These are phyloP conservation scores for Caenorhabditis japonica DNA, from an alignment of 2,888 invertebrate species.

Conservation along the genomic window DNA sequence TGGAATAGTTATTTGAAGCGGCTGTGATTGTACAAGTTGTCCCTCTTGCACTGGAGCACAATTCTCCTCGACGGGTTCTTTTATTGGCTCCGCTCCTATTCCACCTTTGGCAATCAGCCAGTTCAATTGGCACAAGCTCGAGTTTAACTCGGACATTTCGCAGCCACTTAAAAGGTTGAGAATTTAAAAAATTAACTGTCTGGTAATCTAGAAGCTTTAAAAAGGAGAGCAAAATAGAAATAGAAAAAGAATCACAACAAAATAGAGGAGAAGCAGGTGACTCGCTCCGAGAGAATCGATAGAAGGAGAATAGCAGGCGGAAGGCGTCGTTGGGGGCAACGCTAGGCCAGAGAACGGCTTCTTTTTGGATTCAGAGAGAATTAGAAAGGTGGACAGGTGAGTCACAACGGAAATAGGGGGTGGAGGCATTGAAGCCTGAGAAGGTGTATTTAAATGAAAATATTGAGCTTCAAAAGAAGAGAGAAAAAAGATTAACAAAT, in stretches of 20 bases:
- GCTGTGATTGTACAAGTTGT: too few relatives aligned
- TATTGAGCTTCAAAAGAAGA: too few relatives aligned
- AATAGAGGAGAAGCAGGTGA: constrained; percentile 36
- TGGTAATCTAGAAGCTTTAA: too few relatives aligned
- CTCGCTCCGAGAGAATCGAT: constrained; percentile 7
- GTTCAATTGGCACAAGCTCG: constrained; percentile 64
- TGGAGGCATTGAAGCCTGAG: too few relatives aligned
- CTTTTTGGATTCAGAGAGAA: constrained; percentile 2
- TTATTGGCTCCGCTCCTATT: not conserved
- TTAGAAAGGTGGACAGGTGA: constrained; percentile 9
- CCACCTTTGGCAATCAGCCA: constrained; percentile 64
- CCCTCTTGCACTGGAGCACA: not conserved
- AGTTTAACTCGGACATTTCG: constrained; percentile 55
- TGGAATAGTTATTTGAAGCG: too few relatives aligned
- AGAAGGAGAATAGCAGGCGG: constrained; percentile 6
- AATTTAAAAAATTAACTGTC: not conserved
- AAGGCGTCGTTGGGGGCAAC: constrained; percentile 29
- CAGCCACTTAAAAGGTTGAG: not conserved
- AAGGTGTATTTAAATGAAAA: too few relatives aligned
- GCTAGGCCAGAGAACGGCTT: constrained; percentile 32
- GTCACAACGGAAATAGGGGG: too few relatives aligned
- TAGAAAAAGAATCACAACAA: constrained; percentile 16
- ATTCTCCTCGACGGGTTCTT: not conserved
- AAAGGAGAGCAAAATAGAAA: constrained; percentile 1
- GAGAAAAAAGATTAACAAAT: too few relatives aligned